Evolutionary conservation across 1,140 invertebrate species (phyloP), one percentile per base, ranked within the genome.

Genomic region (Venustaconcha ellipsiformis): DNA sequence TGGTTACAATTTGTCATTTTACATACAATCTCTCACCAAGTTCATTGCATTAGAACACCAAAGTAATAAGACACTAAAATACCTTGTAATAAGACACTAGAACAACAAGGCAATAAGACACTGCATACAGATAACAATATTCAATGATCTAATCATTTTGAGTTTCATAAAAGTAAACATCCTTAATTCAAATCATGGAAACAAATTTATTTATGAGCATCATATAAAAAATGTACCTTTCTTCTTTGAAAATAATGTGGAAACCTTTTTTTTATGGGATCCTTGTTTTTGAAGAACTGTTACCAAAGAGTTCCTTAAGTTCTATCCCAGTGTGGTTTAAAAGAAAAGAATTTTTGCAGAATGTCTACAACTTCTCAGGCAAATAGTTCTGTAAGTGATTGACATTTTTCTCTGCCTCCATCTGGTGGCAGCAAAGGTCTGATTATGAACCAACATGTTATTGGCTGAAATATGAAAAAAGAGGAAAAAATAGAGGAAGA

Each of bases 261-360:
- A 73, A 18, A 65, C 57, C 68, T 82, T 84, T 64, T 70, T 78
- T 77, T 80, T 37, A 73, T 78, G 14, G 67, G 55, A 58, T 37
- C 37, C 1, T 8, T 37, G 17, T 56, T 67, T 70, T 80, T 14
- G 56, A 20, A 57, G n/a, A 48, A n/a, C 57, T 23, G 3, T 83
- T 77, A 5, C 64, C 48, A 60, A 82, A 80, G 67, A 87, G 79
- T 57, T 87, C 84, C 18, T 85, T 84, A 18, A 87, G 70, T 37
- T 81, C 81, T 18, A 56, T 64, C 48, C 84, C 86, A 72, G 81
- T 94, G 67, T 96, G 92, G 83, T 94, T 93, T 75, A 96, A 91
- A 83, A 96, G 93, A 91, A 97, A 96, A 3, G 95, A 96, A 81
- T 97, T 97, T 86, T 95, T 93, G 81, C 96, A 95, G 79, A 97